Base-by-base conservation (phyloP, 2,888 invertebrate species). In the Baronia brevicornis region DNA sequence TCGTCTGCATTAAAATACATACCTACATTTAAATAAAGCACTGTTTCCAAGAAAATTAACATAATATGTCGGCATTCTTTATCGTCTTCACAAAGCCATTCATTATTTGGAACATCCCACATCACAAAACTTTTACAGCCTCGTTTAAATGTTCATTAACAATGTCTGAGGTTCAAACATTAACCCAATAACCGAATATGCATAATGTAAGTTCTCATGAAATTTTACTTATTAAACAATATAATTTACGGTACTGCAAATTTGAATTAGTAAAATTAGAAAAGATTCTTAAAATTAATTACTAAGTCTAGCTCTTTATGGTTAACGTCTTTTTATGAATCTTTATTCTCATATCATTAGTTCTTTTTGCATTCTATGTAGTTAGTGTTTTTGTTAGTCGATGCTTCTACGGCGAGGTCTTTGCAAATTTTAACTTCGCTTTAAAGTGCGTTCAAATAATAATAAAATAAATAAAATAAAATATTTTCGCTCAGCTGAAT, bases 141-240 rank as follows among this genome's bases (percentile, higher is more conserved):
- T 33, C 26, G 19, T 22, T 23, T 21, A 30, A 31, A 33, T 26
- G 26, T 9, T 18, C 11, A 29, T 33, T 11, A 34, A 31, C 36
- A 31, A 22, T 22, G 22, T 38, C 31, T 24, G 15, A 39, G 28
- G 38, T 28, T 29, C 26, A 22, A 12, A 36, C 36, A 34, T 33
- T 41, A 41, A 41, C 41, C 41, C 33, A 33, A 45, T 23, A 43
- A 42, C 46, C 39, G 36, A 47, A 48, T 42, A 46, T 38, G 29
- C 35, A 27, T 35, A 39, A 41, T 31, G 38, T 37, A 33, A 35
- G 46, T 46, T 49, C 49, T 29, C 48, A 48, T 44, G 45, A 44
- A 15, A 38, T 35, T 40, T 45, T 33, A 39, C 38, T 28, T 35
- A 27, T 30, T 30, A 36, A 26, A 29, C 28, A 31, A 37, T 46